A percentile compares a stretch with the other conserved stretches of the same genome.
Evolutionary conservation across 2,113 vertebrate genomes (phyloP).

Genomic region (Cranoglanis bouderius): DNA sequence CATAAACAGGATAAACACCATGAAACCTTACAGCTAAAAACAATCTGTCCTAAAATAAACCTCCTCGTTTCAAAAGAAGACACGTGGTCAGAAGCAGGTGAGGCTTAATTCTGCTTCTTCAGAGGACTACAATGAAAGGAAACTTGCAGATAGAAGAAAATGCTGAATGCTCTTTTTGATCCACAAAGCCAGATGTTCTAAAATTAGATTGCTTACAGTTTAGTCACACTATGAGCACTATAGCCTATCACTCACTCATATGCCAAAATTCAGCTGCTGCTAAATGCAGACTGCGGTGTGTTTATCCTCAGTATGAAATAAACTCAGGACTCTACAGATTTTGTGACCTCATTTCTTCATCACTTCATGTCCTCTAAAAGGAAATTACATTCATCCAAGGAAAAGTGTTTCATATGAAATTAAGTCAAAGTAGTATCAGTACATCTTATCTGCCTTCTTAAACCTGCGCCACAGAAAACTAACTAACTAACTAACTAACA

Average conservation of each 20-base stretch:
- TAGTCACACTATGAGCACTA: constrained; percentile 43
- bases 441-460: constrained; percentile 44
- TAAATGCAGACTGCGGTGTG: background rate
- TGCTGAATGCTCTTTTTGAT: constrained; percentile 61
- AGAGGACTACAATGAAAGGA: constrained; percentile 61
- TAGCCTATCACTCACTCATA: no score
- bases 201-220: constrained; percentile 60
- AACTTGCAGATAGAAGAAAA: constrained; percentile 53
- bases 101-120: constrained; percentile 61
- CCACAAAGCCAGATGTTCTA: constrained; percentile 63
- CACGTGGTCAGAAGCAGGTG: constrained; percentile 46
- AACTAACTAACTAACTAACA: no score
- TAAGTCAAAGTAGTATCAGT: constrained; percentile 31
- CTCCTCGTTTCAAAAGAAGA: constrained; percentile 50
- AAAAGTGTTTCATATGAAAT: constrained; percentile 16
- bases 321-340: background rate
- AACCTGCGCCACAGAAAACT: background rate
- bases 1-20: background rate
- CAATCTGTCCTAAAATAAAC: background rate
- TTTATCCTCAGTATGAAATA: background rate
- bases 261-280: background rate
- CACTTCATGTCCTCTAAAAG: background rate
- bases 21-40: background rate
- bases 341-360: background rate
- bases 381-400: background rate